A percentile compares a stretch with the other conserved stretches of the same genome.
Conservation (phyloP, 1,140 invertebrate genomes). For the Euwallacea similis region DNA sequence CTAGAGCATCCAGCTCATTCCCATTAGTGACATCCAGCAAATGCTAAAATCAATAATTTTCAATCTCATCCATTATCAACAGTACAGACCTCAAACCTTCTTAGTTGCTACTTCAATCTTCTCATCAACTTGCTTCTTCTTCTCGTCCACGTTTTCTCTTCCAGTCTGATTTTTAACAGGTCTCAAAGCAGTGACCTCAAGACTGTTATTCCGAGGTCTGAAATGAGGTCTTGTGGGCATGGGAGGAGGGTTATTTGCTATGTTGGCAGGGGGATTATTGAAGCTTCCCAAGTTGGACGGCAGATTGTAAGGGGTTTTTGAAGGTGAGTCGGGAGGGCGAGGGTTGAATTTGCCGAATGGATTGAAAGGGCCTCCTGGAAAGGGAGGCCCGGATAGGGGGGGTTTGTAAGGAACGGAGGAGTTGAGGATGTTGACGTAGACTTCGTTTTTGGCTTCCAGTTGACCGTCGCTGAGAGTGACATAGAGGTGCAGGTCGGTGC, state of each 20-base stretch:
- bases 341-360: slow-evolving; percentile 29
- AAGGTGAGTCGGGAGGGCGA: slow-evolving; percentile 23
- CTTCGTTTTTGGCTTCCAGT: slow-evolving; percentile 69
- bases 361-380: slow-evolving; percentile 19
- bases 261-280: slow-evolving; percentile 37
- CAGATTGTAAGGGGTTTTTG: slow-evolving; percentile 22
- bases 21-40: neutral
- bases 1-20: neutral
- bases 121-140: neutral
- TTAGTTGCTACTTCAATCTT: too few species aligned
- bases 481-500: slow-evolving; percentile 68
- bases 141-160: slow-evolving; percentile 15
- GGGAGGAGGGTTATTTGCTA: slow-evolving; percentile 39
- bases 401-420: slow-evolving; percentile 48
- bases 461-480: slow-evolving; percentile 71
- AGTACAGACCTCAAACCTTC: too few species aligned
- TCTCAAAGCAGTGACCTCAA: slow-evolving; percentile 20
- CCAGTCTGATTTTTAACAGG: slow-evolving; percentile 15
- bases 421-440: slow-evolving; percentile 65
- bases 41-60: neutral
- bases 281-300: slow-evolving; percentile 15
- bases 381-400: slow-evolving; percentile 26
- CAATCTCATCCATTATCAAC: too few species aligned
- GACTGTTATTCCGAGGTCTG: slow-evolving; percentile 22
- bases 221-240: slow-evolving; percentile 33